Base-by-base conservation (phyloP, 2,113 vertebrate species). In the Phyllostomus hastatus region DNA sequence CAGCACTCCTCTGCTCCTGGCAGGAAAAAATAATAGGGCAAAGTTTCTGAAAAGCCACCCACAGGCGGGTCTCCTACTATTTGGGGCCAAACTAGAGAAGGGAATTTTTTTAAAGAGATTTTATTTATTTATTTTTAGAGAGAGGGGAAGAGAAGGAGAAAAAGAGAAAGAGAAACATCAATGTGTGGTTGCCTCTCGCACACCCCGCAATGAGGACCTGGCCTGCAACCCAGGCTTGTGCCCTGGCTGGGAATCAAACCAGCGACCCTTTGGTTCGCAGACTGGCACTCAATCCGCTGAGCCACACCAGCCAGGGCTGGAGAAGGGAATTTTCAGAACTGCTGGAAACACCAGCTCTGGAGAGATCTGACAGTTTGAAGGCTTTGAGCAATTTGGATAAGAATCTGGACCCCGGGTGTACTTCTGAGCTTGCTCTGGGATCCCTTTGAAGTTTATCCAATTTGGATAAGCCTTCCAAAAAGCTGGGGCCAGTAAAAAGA, bases 401-500 rank as follows among this genome's bases (percentile, higher is more conserved):
- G 91, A 82, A 97, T 91, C 94, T 93, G 85, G 94, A 95, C 75
- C 80, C 33, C 46, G 84, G 72, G 81, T 75, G 26, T 81, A 90
- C 96, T 96, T 97, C 93, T 96, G 84, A 97, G 90, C 59, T 87
- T 93, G 83, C 70, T 97, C 91, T 96, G 87, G 72, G 94, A 97
- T 92, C 94, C 85, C 80, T 98, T 95, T 97, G 97, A 97, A 96
- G 97, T 96, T 76, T 81, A 90, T 95, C 94, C 96, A 97, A 85
- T 86, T 95, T 82, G 66, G 88, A 93, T 93, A 95, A 96, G 43
- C 59, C 72, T 84, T 96, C 94, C 38, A 90, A 92, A 95, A 95
- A 81, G 52, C 82, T 46, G 67, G 69, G 75, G 66, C 94, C 83
- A 90, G 59, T 64, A 35, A 81, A 95, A 67, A 94, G 52, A 0